Evolutionary conservation across 2,888 invertebrate genomes (phyloP).

Genomic region (Vesta saturnalis): DNA sequence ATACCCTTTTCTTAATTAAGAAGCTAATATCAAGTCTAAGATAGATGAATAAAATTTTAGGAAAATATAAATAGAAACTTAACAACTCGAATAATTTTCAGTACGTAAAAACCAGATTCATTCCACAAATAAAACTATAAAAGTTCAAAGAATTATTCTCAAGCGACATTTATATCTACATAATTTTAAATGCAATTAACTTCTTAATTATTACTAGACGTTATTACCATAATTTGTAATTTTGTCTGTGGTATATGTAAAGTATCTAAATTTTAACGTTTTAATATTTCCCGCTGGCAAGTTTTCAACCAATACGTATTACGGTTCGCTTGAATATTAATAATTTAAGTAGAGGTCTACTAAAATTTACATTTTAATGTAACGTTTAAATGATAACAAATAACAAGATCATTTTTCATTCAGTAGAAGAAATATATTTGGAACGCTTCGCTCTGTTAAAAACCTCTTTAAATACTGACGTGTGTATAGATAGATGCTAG

Average conservation of each 20-base stretch:
- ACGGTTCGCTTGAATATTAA: not conserved
- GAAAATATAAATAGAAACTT: not conserved
- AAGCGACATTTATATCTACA: constrained; percentile 11
- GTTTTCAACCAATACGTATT: constrained; percentile 22
- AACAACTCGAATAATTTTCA: not conserved
- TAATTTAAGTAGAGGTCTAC: not conserved
- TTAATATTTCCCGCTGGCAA: constrained; percentile 24
- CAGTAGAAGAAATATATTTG: no score
- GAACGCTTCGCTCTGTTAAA: no score
- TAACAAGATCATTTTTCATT: not conserved
- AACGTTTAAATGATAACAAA: no score
- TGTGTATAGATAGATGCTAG: no score
- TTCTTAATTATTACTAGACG: constrained; percentile 23
- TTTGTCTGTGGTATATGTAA: constrained; percentile 12
- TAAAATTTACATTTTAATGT: constrained; percentile 12
- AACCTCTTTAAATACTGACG: no score
- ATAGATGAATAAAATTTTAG: constrained; percentile 16
- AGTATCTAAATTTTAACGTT: constrained; percentile 18
- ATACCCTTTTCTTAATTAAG: constrained; percentile 34
- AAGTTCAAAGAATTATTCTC: not conserved
- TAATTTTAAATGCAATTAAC: constrained; percentile 21
- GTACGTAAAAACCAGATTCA: not conserved
- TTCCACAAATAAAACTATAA: not conserved
- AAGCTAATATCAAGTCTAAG: constrained; percentile 24
- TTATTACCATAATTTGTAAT: constrained; percentile 19